Evolutionary conservation across 2,797 vertebrate species (phyloP).

Genomic region (Alosa sapidissima): DNA sequence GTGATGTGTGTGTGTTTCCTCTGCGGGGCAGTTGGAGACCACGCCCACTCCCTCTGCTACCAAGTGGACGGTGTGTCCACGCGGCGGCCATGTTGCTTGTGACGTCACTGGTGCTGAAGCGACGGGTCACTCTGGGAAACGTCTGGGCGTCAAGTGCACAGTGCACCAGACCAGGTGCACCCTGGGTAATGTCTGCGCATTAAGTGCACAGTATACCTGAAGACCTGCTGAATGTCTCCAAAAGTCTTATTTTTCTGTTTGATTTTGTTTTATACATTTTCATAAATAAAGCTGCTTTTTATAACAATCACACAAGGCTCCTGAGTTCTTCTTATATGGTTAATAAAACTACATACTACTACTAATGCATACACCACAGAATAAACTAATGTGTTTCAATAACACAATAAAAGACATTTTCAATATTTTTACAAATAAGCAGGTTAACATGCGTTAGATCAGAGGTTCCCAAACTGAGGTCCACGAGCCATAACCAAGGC

Average conservation of each 20-base stretch:
- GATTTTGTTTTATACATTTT: conserved; percentile 74
- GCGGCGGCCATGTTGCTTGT: not conserved
- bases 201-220: conserved; percentile 32
- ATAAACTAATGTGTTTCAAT: too few species aligned
- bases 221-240: conserved; percentile 52
- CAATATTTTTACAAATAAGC: too few species aligned
- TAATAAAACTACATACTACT: too few species aligned
- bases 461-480: too few species aligned
- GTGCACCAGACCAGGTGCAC: conserved; percentile 15
- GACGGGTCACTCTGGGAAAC: not conserved
- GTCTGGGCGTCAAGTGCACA: conserved; percentile 19
- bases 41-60: not conserved
- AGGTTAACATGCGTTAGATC: too few species aligned
- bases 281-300: conserved; percentile 74
- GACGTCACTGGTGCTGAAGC: not conserved
- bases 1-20: conserved; percentile 51
- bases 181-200: conserved; percentile 25
- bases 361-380: too few species aligned
- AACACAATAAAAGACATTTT: too few species aligned
- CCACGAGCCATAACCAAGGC: too few species aligned
- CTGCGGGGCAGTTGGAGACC: conserved; percentile 74
- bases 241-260: conserved; percentile 74
- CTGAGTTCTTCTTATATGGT: not conserved
- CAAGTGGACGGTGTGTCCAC: not conserved
- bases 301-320: conserved; percentile 35